These are phyloP conservation scores for Umimayanthus kanabou DNA, from an alignment of 92 coral and sea anemone genomes.

Conservation along the genomic window DNA sequence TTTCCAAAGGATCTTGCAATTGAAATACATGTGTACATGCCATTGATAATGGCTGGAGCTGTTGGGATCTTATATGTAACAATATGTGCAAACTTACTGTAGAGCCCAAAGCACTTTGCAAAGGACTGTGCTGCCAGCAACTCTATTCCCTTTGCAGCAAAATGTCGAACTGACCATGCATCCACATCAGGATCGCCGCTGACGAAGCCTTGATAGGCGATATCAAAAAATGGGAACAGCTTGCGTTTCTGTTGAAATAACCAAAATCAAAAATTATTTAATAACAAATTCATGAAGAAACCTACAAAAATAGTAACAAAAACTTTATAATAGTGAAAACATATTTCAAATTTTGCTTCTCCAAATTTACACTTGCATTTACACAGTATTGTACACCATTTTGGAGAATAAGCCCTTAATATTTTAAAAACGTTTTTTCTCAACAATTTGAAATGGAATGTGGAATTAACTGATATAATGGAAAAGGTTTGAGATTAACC, in stretches of 20 bases:
- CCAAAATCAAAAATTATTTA: background rate
- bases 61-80: too few species aligned
- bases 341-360: too few species aligned
- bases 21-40: too few species aligned
- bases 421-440: too few species aligned
- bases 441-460: too few species aligned
- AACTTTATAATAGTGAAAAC: background rate
- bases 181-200: constrained; percentile 86
- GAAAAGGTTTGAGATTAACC: too few species aligned
- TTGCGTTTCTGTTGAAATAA: constrained; percentile 57
- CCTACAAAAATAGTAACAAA: background rate
- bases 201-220: constrained; percentile 93
- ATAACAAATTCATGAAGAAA: background rate
- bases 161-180: constrained; percentile 86
- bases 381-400: too few species aligned
- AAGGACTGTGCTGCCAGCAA: constrained; percentile 87
- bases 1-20: too few species aligned
- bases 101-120: constrained; percentile 96
- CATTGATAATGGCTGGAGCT: too few species aligned
- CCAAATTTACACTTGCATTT: too few species aligned
- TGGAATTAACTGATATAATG: too few species aligned
- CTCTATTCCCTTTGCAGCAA: constrained; percentile 81
- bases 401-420: too few species aligned
- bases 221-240: constrained; percentile 87
- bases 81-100: constrained; percentile 66